phyloP scores from a whole-genome alignment of 1,140 invertebrate species.

The Danaus plexippus region DNA sequence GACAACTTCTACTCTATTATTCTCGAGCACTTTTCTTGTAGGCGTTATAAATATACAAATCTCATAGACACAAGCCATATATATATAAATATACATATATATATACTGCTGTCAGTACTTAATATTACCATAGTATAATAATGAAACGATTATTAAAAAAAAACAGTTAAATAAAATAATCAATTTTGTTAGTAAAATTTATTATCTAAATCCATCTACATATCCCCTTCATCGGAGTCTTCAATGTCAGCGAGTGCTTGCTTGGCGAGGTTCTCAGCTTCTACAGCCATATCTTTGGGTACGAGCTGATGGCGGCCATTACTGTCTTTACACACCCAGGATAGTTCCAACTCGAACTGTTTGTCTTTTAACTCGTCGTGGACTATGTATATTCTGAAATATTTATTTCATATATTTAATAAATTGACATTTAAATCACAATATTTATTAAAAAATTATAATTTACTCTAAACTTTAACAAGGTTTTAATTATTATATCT shows the following conservation, averaged over 20 bases:
- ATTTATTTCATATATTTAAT: too few species aligned
- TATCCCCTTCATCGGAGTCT: conserved; percentile 67
- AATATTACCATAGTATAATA: too few species aligned
- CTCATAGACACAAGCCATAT: too few species aligned
- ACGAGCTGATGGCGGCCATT: conserved; percentile 83
- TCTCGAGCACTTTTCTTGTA: too few species aligned
- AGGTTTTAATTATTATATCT: too few species aligned
- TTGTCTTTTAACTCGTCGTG: conserved; percentile 99
- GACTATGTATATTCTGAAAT: conserved; percentile 91
- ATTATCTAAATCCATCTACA: conserved; percentile 55
- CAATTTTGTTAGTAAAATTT: conserved; percentile 40
- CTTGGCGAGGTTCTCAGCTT: conserved; percentile 60
- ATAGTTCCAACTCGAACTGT: conserved; percentile 96
- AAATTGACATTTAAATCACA: too few species aligned
- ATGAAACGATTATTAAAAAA: not conserved
- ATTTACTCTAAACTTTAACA: too few species aligned
- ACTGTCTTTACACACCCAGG: conserved; percentile 93
- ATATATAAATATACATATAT: too few species aligned
- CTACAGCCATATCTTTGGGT: conserved; percentile 64
- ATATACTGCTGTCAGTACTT: too few species aligned
- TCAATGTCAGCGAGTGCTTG: conserved; percentile 66
- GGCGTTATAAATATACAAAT: too few species aligned
- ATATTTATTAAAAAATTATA: too few species aligned
- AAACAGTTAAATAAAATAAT: conserved; percentile 15
- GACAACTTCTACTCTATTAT: too few species aligned